Evolutionary conservation across 1,140 invertebrate species (phyloP).

Genomic region (Aphelinus atriplicis): DNA sequence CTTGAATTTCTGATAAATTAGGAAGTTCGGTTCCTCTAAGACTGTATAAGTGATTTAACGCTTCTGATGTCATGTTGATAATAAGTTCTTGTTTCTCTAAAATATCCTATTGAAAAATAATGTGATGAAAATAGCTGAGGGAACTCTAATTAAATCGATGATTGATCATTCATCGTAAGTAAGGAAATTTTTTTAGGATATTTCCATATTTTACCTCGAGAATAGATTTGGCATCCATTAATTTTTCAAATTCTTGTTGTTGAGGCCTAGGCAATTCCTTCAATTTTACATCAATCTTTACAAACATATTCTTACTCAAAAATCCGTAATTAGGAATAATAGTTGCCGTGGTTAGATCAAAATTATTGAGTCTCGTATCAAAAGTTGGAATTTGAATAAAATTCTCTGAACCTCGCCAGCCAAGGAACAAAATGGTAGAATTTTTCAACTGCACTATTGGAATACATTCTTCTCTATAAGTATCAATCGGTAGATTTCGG

Average conservation of each 20-base stretch:
- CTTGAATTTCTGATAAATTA: conserved; percentile 39
- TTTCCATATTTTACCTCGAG: conserved; percentile 41
- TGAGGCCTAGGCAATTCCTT: conserved; percentile 30
- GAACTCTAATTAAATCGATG: no score
- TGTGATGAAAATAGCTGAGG: no score
- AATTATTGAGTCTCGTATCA: conserved; percentile 36
- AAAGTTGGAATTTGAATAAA: conserved; percentile 39
- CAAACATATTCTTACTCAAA: conserved; percentile 44
- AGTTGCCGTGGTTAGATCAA: conserved; percentile 48
- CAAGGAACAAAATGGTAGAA: conserved; percentile 42
- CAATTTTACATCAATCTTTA: conserved; percentile 45
- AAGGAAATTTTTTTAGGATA: neutral
- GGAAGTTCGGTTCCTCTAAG: conserved; percentile 36
- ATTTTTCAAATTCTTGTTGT: conserved; percentile 40
- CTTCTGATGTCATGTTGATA: conserved; percentile 40
- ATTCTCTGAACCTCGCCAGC: conserved; percentile 46
- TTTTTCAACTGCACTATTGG: conserved; percentile 53
- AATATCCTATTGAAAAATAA: conserved; percentile 40
- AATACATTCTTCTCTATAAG: conserved; percentile 56
- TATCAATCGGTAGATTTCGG: conserved; percentile 46
- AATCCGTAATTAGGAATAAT: conserved; percentile 54
- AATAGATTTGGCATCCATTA: conserved; percentile 42
- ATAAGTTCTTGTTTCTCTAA: conserved; percentile 46
- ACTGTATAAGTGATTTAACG: conserved; percentile 38
- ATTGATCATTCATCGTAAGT: neutral